Conservation (phyloP, 2,797 vertebrate genomes). For the Esox lucius region DNA sequence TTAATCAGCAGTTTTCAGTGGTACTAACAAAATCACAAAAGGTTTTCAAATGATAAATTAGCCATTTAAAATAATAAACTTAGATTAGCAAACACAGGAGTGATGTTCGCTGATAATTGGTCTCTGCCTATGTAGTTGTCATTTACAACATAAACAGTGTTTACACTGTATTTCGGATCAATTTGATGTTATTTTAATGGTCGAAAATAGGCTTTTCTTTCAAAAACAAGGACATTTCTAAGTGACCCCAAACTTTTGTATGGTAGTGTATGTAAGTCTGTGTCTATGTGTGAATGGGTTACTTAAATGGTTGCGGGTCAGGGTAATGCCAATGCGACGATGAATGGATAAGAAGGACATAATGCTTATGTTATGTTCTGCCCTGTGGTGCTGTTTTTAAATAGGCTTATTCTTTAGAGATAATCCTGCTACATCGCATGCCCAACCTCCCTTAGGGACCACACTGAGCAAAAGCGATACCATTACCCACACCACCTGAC, state of each 20-base stretch:
- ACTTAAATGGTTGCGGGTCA: neutral
- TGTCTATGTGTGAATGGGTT: neutral
- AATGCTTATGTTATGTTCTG: conserved; percentile 10
- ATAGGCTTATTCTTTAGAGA: conserved; percentile 10
- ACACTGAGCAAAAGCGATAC: neutral
- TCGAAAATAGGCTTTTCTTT: too few relatives aligned
- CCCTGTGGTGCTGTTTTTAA: conserved; percentile 7
- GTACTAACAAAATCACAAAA: too few relatives aligned
- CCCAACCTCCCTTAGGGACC: neutral
- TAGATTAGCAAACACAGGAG: too few relatives aligned
- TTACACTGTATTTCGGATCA: too few relatives aligned
- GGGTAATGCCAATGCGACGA: neutral
- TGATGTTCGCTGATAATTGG: too few relatives aligned
- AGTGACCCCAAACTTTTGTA: neutral
- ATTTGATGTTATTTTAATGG: too few relatives aligned
- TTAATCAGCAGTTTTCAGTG: too few relatives aligned
- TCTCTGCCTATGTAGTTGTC: too few relatives aligned
- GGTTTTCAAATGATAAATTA: too few relatives aligned
- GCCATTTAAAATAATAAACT: too few relatives aligned
- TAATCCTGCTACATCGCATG: conserved; percentile 3
- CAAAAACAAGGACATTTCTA: too few relatives aligned
- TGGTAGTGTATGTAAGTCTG: neutral
- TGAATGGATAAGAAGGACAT: neutral
- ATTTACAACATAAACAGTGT: too few relatives aligned
- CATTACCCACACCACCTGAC: conserved; percentile 2